Conservation (phyloP, 53 echinoderm and acorn worm species). For the Astropecten irregularis region DNA sequence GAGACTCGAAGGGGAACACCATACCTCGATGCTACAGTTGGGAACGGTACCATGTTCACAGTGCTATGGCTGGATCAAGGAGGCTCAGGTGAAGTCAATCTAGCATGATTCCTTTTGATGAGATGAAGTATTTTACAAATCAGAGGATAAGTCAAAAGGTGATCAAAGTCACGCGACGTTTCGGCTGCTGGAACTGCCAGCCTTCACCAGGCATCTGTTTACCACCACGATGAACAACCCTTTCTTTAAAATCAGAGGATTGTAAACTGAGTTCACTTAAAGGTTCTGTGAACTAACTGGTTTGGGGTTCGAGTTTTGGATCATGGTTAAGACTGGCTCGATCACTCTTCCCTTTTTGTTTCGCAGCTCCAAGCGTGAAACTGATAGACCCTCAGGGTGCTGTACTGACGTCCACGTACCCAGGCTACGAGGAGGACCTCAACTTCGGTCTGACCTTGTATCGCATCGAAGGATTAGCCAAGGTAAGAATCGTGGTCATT, state of each 20-base stretch:
- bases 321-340: too few relatives aligned
- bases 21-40: slow-evolving; percentile 32
- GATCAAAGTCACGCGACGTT: too few relatives aligned
- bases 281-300: too few relatives aligned
- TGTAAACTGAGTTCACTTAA: too few relatives aligned
- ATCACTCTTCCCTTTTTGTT: neutral
- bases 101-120: too few relatives aligned
- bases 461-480: neutral
- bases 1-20: neutral
- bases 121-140: too few relatives aligned
- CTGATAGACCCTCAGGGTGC: slow-evolving; percentile 8
- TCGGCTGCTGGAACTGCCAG: too few relatives aligned
- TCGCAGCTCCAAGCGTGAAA: neutral
- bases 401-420: slow-evolving; percentile 8
- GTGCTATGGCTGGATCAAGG: neutral
- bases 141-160: too few relatives aligned
- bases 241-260: too few relatives aligned
- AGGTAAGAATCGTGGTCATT: neutral
- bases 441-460: neutral
- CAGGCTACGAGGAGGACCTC: neutral
- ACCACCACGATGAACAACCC: too few relatives aligned
- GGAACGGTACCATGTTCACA: slow-evolving; percentile 8
- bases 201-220: too few relatives aligned
- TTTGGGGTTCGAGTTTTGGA: too few relatives aligned
- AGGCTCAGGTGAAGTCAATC: neutral